Percentiles rank a stretch among this genome's conserved stretches.
phyloP scores from a whole-genome alignment of 2,888 invertebrate species.

The Leptopilina syphax region DNA sequence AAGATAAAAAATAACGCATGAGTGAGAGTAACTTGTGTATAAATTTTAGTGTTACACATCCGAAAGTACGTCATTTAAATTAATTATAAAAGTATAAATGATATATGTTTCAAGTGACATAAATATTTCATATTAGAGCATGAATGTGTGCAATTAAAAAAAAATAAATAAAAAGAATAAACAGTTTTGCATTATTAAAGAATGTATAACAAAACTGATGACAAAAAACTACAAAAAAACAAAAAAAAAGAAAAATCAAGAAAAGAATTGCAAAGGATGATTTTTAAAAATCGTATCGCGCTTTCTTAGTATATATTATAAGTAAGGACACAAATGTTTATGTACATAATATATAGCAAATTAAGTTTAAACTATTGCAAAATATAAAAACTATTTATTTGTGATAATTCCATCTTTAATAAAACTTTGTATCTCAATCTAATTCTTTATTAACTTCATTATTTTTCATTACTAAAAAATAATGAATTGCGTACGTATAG shows the following conservation, averaged over 20 bases:
- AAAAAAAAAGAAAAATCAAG: not conserved
- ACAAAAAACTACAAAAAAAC: not conserved
- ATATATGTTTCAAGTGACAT: not conserved
- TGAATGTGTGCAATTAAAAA: slow-evolving; percentile 15
- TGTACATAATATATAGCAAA: not conserved
- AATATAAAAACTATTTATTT: slow-evolving; percentile 10
- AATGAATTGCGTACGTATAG: not conserved
- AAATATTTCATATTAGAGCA: not conserved
- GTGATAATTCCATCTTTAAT: not conserved
- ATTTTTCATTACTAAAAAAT: not conserved
- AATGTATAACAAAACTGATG: not conserved
- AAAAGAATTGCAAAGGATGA: not conserved
- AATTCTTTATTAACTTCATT: not conserved
- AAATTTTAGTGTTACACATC: slow-evolving; percentile 43
- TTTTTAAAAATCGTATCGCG: not conserved
- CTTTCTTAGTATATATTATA: not conserved
- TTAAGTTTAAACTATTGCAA: not conserved
- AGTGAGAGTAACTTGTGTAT: not conserved
- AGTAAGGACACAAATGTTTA: not conserved
- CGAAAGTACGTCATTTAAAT: slow-evolving; percentile 42
- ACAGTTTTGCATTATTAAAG: not conserved
- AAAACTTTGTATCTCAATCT: not conserved
- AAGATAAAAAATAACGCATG: not conserved
- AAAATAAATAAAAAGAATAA: not conserved
- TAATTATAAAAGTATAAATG: slow-evolving; percentile 14